Conservation (phyloP, 2,888 invertebrate species). For the Buathra laborator region DNA sequence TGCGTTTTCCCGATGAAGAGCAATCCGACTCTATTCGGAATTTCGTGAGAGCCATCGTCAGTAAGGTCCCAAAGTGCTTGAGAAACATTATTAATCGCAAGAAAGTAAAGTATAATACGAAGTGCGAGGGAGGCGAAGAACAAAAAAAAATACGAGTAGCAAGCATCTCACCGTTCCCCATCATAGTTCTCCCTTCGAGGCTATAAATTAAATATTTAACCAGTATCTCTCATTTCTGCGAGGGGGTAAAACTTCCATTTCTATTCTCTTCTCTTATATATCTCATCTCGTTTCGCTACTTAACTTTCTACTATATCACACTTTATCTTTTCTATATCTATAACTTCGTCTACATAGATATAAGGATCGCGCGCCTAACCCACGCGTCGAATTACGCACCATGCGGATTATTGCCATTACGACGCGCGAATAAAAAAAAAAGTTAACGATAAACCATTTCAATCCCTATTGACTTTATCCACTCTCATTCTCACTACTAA, state of each 20-base stretch:
- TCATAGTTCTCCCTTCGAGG: slow-evolving; percentile 46
- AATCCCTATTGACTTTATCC: slow-evolving; percentile 8
- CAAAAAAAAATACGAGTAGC: slow-evolving; percentile 5
- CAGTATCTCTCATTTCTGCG: slow-evolving; percentile 30
- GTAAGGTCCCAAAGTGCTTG: not conserved
- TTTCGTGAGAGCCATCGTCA: slow-evolving; percentile 12
- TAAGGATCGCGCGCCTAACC: not conserved
- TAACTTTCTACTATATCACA: not conserved
- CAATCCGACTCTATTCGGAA: slow-evolving; percentile 55
- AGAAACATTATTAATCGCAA: slow-evolving; percentile 51
- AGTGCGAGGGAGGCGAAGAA: slow-evolving; percentile 16
- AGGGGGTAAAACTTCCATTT: slow-evolving; percentile 48
- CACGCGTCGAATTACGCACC: not conserved
- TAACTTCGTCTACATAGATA: not conserved
- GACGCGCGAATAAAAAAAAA: slow-evolving; percentile 24
- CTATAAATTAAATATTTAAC: slow-evolving; percentile 63
- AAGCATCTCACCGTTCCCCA: slow-evolving; percentile 27
- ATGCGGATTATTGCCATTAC: slow-evolving; percentile 20
- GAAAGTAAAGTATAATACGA: slow-evolving; percentile 38
- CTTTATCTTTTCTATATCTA: not conserved
- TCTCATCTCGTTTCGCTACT: slow-evolving; percentile 24
- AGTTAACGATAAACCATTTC: slow-evolving; percentile 7
- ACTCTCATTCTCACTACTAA: not conserved
- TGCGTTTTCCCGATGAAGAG: slow-evolving; percentile 27
- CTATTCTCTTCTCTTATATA: slow-evolving; percentile 34